Evolutionary conservation across 30 jellyfish, hydroid and myxozoan genomes (phyloP), one percentile per base, ranked within the genome.

Genomic region (Hydractinia echinata): DNA sequence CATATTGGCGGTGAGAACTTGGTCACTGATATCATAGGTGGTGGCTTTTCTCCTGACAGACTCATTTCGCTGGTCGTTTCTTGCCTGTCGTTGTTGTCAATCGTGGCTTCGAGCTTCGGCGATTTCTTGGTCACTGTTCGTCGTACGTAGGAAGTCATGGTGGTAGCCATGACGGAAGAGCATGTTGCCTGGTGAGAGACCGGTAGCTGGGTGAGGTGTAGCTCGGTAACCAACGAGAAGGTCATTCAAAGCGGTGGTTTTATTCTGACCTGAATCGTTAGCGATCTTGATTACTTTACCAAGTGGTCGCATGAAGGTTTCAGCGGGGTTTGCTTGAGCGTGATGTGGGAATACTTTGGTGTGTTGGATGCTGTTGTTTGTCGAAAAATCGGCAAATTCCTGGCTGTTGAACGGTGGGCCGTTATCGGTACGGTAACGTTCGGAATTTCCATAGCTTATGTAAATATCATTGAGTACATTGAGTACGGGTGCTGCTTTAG

Each of bases 251-350:
- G 74, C 74, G 39, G 10, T 13, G 0, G 10, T 16, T 6, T 64
- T 64, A 51, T 64, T 64, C 74, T 64, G 74, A 7, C 39, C 39
- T 13, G 74, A 64, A 7, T 64, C 74, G 72, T 48, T 44, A 7
- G 76, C 84, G 30, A 76, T 52, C 30, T 76, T 76, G 80, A 76
- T 48, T 6, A 3, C 84, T 50, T 76, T 53, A 8, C 74, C 81
- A 0, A 76, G 14, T 9, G 82, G 82, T 1, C 51, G 10, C 16
- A 76, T 76, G 61, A 76, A 76, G 21, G 84, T 76, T 50, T 76
- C 74, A 6, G 74, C 74, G 1, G 74, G 73, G 18, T 64, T 64
- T 7, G 74, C 74, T 2, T 7, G 0, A 7, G 74, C 19, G 16
- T 64, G 74, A 13, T 6, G 2, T 6, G 4, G 74, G 7, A 6